Conservation (phyloP, 2,797 vertebrate species). For the Tenualosa ilisha region DNA sequence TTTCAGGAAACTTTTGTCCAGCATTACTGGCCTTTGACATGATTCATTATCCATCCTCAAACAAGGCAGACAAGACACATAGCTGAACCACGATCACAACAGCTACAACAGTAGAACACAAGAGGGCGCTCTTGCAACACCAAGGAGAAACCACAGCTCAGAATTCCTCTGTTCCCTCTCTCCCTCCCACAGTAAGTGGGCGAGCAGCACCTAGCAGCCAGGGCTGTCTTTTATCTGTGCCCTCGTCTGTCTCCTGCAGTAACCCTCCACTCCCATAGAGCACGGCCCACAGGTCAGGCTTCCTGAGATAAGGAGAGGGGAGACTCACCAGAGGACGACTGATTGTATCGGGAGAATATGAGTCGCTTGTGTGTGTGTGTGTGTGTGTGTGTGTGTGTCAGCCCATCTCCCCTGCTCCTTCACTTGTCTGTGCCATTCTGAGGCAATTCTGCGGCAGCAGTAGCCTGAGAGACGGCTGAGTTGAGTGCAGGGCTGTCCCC, state of each 20-base stretch:
- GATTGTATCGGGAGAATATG: conserved; percentile 42
- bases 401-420: neutral
- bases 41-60: neutral
- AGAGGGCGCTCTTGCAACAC: conserved; percentile 60
- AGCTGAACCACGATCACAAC: neutral
- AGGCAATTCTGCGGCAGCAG: neutral
- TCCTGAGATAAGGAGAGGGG: conserved; percentile 38
- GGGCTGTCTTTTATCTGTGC: neutral
- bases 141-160: conserved; percentile 45
- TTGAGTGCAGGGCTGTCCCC: neutral
- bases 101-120: conserved; percentile 49
- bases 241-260: neutral
- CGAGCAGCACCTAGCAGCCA: neutral
- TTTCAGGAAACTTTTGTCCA: too few relatives aligned
- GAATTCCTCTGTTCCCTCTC: neutral
- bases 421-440: neutral
- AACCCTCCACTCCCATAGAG: neutral
- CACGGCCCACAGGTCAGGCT: neutral
- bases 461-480: neutral
- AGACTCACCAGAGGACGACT: conserved; percentile 63
- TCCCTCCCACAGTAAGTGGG: neutral
- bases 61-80: neutral
- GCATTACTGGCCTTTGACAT: neutral
- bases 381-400: conserved; percentile 29
- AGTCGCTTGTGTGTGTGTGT: conserved; percentile 39